Percentiles rank a stretch among this genome's conserved stretches.
These are phyloP conservation scores for Phodopus roborovskii DNA, from an alignment of 2,113 vertebrate genomes.

Conservation along the genomic window DNA sequence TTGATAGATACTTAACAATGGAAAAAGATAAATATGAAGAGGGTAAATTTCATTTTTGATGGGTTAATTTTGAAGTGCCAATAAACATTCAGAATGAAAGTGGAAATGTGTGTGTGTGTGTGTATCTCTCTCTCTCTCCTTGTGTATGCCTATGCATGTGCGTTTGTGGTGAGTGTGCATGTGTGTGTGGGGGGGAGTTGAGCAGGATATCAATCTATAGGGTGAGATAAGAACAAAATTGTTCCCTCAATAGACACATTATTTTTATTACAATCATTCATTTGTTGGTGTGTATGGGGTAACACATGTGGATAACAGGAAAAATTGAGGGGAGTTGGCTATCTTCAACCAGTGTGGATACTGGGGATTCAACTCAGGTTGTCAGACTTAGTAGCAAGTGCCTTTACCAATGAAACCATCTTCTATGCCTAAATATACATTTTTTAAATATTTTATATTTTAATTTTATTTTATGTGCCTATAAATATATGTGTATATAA, in stretches of 20 bases:
- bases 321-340: no score
- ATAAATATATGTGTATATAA: no score
- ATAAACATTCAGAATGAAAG: not conserved
- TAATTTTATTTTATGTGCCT: not conserved
- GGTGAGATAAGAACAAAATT: not conserved
- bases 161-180: not conserved
- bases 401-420: not conserved
- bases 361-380: not conserved
- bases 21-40: not conserved
- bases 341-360: not conserved
- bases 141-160: not conserved
- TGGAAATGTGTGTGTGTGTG: not conserved
- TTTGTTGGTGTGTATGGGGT: not conserved
- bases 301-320: not conserved
- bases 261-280: not conserved
- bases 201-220: not conserved
- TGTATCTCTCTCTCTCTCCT: not conserved
- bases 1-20: not conserved
- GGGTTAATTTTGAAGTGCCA: not conserved
- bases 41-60: conserved; percentile 1
- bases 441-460: not conserved
- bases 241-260: not conserved
- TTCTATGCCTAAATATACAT: not conserved
- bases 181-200: not conserved
- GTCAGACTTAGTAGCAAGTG: not conserved